phyloP scores from a whole-genome alignment of 2,888 invertebrate genomes.

The Lasioglossum pauxillum region DNA sequence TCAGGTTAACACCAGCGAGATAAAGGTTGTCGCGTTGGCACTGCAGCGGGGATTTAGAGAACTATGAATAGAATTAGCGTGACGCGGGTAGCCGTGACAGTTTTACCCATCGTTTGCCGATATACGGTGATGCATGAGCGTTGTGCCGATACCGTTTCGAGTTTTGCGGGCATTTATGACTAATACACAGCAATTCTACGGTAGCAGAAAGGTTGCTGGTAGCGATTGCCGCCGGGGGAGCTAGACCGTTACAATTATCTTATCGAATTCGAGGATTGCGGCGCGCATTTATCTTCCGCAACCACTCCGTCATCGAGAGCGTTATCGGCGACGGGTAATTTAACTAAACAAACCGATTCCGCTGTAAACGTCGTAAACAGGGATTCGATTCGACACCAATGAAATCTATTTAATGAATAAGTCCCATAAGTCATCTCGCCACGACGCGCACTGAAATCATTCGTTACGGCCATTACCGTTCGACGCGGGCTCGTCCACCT shows the following conservation, averaged over 20 bases:
- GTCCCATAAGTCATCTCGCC: slow-evolving; percentile 63
- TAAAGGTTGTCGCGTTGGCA: not conserved
- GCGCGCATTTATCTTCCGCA: slow-evolving; percentile 65
- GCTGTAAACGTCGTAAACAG: slow-evolving; percentile 56
- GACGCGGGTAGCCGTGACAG: not conserved
- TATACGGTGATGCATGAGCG: not conserved
- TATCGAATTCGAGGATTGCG: slow-evolving; percentile 63
- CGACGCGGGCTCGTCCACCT: slow-evolving; percentile 3
- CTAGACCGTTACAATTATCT: slow-evolving; percentile 53
- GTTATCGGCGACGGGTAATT: slow-evolving; percentile 69
- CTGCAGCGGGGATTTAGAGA: not conserved
- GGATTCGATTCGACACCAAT: slow-evolving; percentile 65
- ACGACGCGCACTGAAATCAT: slow-evolving; percentile 48
- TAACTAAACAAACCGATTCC: slow-evolving; percentile 69
- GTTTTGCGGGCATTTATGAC: slow-evolving; percentile 1
- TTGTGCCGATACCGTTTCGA: not conserved
- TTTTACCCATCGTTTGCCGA: not conserved
- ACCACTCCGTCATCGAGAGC: slow-evolving; percentile 68
- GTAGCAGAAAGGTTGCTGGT: slow-evolving; percentile 1
- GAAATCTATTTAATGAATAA: slow-evolving; percentile 67
- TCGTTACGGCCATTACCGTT: slow-evolving; percentile 44
- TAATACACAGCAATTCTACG: slow-evolving; percentile 24
- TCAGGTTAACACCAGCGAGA: not conserved
- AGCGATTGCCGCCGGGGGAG: slow-evolving; percentile 12
- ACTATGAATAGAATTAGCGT: not conserved